Evolutionary conservation across 2,113 vertebrate genomes (phyloP).

Genomic region (Acrocephalus kingi): DNA sequence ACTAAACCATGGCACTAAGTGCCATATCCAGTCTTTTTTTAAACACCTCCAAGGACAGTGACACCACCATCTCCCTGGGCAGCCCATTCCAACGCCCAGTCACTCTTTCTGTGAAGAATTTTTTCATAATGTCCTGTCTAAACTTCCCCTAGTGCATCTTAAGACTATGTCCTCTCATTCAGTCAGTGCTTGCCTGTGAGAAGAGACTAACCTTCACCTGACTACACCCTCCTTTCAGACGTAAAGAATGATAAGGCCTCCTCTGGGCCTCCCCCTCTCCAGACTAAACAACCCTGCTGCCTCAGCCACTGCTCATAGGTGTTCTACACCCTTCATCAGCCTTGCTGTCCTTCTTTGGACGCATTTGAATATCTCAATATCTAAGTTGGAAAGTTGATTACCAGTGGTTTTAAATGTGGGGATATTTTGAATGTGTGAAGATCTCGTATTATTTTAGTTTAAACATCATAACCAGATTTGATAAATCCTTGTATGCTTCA

Average conservation of each 20-base stretch:
- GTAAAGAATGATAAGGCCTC: rapidly evolving
- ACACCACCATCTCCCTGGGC: neutral
- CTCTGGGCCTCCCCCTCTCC: neutral
- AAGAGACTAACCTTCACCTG: rapidly evolving
- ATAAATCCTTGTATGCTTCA: neutral
- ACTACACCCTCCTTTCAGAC: rapidly evolving
- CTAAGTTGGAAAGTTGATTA: neutral
- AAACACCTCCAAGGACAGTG: neutral
- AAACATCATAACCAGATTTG: neutral
- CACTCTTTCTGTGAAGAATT: neutral
- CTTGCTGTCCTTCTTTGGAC: neutral
- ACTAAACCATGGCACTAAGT: neutral
- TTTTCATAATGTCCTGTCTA: neutral
- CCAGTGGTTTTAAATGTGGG: neutral
- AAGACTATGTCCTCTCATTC: neutral
- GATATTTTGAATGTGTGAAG: neutral
- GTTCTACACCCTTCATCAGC: neutral
- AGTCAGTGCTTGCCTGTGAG: no score
- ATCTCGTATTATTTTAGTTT: neutral
- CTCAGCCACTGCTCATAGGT: rapidly evolving
- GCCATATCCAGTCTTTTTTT: neutral
- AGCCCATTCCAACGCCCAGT: neutral
- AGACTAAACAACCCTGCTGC: neutral
- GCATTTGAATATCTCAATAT: neutral
- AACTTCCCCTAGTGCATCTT: neutral